Base-by-base conservation (phyloP, 2,113 vertebrate genomes). In the Calyptommatus sinebrachiatus region DNA sequence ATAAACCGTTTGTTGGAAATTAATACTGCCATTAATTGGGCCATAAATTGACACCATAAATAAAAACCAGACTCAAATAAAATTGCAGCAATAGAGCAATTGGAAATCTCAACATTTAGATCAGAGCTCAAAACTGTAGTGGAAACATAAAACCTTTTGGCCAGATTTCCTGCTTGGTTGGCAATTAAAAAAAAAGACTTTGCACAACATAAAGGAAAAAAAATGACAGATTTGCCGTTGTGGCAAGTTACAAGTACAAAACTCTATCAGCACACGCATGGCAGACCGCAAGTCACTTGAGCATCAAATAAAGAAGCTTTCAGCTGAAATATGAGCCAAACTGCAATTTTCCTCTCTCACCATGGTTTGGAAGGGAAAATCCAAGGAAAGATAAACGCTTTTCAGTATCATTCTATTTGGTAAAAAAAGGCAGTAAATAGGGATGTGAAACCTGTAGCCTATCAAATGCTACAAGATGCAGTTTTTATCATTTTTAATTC, bases 251-350 rank as follows among this genome's bases (percentile, higher is more conserved):
- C 35, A 41, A 41, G 73, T 28, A 46, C 41, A n/a, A 83, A 70
- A 26, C 73, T 86, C 61, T 65, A 77, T 14, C 76, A 88, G 29
- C 82, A 76, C 35, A 72, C 83, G 3, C 86, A 83, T 35, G 79
- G 68, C 77, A 4, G 82, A 82, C 68, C 79, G 82, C 50, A 82
- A 81, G 29, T 78, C 82, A 41, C 31, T 80, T 7, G 76, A 87
- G 18, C 76, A 73, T 20, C 84, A 80, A 10, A 12, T 78, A 21
- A 26, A 80, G 45, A 71, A 71, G 69, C 69, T 24, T 71, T 41
- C 26, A 69, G 67, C 35, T 69, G 35, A 69, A 41, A 35, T 8
- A 22, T 65, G n/a, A 65, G 63, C n/a, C 63, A 28, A 28, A 65
- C 11, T 65, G 62, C n/a, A 65, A 65, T 65, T 65, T 65, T 14